These are phyloP conservation scores for Crenuchus spilurus DNA, from an alignment of 2,797 vertebrate species.

Conservation along the genomic window DNA sequence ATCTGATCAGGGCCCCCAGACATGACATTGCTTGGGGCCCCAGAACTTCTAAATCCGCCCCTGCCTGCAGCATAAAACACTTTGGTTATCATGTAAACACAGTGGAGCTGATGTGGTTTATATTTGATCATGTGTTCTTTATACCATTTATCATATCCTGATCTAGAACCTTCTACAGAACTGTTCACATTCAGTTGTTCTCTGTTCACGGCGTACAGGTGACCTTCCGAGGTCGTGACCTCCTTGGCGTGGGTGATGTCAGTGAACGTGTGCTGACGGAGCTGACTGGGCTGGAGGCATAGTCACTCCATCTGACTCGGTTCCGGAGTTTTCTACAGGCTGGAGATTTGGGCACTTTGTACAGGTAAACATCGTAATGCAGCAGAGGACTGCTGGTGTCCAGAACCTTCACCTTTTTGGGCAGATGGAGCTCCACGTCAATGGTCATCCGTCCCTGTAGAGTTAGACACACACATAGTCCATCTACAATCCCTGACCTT, in stretches of 20 bases:
- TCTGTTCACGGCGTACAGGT: constrained; percentile 14
- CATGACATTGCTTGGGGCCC: too few relatives aligned
- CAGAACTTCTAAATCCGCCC: too few relatives aligned
- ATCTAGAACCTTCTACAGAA: too few relatives aligned
- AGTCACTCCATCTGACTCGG: constrained; percentile 60
- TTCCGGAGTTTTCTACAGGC: constrained; percentile 42
- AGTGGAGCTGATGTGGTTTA: too few relatives aligned
- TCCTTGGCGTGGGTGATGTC: constrained; percentile 39
- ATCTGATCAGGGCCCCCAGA: too few relatives aligned
- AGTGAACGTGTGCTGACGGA: constrained; percentile 55
- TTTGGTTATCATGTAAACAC: too few relatives aligned
- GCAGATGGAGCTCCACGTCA: constrained; percentile 67
- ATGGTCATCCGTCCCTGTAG: constrained; percentile 12
- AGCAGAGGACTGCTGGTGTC: constrained; percentile 37
- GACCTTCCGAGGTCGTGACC: constrained; percentile 25
- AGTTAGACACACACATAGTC: constrained; percentile 22
- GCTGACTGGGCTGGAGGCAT: constrained; percentile 57
- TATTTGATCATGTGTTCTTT: too few relatives aligned
- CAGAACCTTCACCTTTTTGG: constrained; percentile 46
- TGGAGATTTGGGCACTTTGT: constrained; percentile 54
- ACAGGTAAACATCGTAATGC: constrained; percentile 68
- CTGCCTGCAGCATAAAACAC: too few relatives aligned
- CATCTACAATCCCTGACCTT: constrained; percentile 9
- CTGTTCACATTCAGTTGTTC: too few relatives aligned
- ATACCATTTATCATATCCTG: too few relatives aligned